Base-by-base conservation (phyloP, 2,797 vertebrate species). In the Trachops cirrhosus region DNA sequence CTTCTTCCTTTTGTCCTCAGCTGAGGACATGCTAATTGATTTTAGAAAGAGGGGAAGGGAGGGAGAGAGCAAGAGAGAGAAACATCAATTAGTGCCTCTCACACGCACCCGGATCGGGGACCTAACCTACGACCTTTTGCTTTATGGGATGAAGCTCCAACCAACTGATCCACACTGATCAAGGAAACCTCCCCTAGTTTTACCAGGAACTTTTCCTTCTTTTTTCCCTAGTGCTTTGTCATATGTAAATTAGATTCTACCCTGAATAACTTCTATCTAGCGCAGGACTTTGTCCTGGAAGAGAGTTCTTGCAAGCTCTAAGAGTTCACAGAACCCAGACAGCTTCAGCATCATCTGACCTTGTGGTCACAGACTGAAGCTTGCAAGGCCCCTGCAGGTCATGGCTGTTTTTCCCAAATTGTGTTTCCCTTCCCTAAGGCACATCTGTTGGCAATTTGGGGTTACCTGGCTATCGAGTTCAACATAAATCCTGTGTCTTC, bases 31-130 rank as follows among this genome's bases (percentile, higher is more conserved):
- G 62, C 14, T 64, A 64, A 64, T n/a, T 64, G 62, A n/a, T 64
- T 64, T n/a, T 64, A 64, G 62, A 64, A 29, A 64, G 32, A 64
- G 6, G 14, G 62, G 62, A n/a, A n/a, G 32, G 29, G 32, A 15
- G 32, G 62, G 59, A 62, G 14, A 64, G 62, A 64, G 6, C 14
- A 64, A 64, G 62, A n/a, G 62, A 64, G 6, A 64, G 59, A 64
- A 32, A 64, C 15, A n/a, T n/a, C 15, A n/a, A 3, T n/a, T 32
- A n/a, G 62, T 64, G 62, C 32, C 62, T 64, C 29, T n/a, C 62
- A n/a, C 0, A 2, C 0, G 2, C 6, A 29, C 62, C 62, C 32
- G 2, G 3, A n/a, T n/a, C 3, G 5, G 29, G 14, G 6, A 64
- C 62, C 29, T 64, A n/a, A 7, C 14, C 62, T 32, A 32, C 62